Conservation (phyloP, 2,888 invertebrate genomes). For the Cryptops parisi region DNA sequence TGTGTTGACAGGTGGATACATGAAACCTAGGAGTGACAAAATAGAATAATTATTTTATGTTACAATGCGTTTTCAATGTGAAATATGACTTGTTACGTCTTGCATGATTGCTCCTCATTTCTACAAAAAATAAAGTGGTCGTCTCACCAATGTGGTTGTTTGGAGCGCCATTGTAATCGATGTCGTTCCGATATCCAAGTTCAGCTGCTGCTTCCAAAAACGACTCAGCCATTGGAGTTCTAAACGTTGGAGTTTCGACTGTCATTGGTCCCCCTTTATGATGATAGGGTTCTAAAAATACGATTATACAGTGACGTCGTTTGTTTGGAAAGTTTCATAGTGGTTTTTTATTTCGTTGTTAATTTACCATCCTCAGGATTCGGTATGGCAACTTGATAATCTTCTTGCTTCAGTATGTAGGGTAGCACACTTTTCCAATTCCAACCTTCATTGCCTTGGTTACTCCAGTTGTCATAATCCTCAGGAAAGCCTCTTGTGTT, state of each 20-base stretch:
- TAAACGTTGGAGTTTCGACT: too few species aligned
- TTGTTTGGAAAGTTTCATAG: not conserved
- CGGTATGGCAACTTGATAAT: not conserved
- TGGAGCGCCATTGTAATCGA: not conserved
- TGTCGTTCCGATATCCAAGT: not conserved
- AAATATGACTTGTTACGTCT: too few species aligned
- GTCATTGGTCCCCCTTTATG: slow-evolving; percentile 2
- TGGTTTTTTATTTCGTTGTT: too few species aligned
- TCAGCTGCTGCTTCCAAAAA: not conserved
- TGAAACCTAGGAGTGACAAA: not conserved
- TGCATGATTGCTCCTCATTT: too few species aligned
- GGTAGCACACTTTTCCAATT: not conserved
- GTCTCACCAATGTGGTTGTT: not conserved
- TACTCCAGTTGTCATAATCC: too few species aligned
- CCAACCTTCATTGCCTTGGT: slow-evolving; percentile 6
- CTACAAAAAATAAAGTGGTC: not conserved
- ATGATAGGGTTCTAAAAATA: too few species aligned
- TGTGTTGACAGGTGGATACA: slow-evolving; percentile 1
- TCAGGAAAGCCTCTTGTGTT: not conserved
- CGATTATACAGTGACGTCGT: not conserved
- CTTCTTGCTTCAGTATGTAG: slow-evolving; percentile 3
- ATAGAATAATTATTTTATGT: not conserved
- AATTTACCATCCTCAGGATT: not conserved
- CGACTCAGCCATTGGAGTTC: not conserved
- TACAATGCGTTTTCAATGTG: not conserved